Evolutionary conservation across 2,113 vertebrate species (phyloP), one percentile per base, ranked within the genome.

Genomic region (Perccottus glenii): DNA sequence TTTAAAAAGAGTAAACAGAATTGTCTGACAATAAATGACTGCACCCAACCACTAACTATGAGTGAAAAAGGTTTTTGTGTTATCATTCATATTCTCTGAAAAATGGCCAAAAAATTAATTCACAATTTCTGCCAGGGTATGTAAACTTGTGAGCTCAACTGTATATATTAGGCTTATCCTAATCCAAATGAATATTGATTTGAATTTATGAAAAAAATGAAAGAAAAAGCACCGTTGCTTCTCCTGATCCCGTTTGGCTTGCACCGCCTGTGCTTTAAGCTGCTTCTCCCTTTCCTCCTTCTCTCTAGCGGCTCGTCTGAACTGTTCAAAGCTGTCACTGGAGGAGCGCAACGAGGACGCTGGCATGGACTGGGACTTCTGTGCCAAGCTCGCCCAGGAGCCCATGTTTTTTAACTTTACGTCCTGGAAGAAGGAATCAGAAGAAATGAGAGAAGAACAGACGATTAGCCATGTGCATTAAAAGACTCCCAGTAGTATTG

Each of bases 271-370:
- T 87, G 94, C 95, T 82, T 95, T 95, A 56, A 96, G 90, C 6
- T 94, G 94, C 74, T 93, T 92, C 89, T 98, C 96, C 0, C 96
- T 82, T 75, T 96, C 95, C 85, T 98, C 96, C 82, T 98, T 98
- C 90, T 98, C 96, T 4, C 94, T 84, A 0, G 96, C 96, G 0
- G 91, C 96, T 0, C 95, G 90, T 45, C 89, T 92, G 86, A 96
- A 98, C 81, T 95, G 94, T 67, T 98, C 95, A 0, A 98, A 98
- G 88, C 95, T 97, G 87, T 96, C 96, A 4, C 94, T 96, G 12
- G 95, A 96, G 1, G 96, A 95, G 86, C 96, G 96, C 0, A 91
- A 91, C 0, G 93, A 87, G 46, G 95, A 92, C 62, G 96, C 92
- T 0, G 94, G 93, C 0, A 94, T 92, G 9, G 94, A 93, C 16